These are phyloP conservation scores for Ganaspis brasiliensis DNA, from an alignment of 2,888 invertebrate species.

Conservation along the genomic window DNA sequence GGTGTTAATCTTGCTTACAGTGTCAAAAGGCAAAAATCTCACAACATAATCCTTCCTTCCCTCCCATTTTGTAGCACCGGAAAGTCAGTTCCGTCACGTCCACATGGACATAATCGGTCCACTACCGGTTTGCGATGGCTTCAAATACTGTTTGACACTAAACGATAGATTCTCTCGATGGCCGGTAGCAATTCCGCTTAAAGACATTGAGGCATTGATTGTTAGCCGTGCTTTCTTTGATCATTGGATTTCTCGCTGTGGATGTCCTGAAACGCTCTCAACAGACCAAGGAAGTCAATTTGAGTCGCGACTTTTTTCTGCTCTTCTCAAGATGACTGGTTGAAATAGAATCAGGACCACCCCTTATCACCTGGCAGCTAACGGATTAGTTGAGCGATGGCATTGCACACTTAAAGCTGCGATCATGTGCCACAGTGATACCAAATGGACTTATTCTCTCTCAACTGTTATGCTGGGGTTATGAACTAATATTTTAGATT, in stretches of 20 bases:
- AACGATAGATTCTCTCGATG: slow-evolving; percentile 67
- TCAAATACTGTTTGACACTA: slow-evolving; percentile 73
- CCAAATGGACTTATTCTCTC: slow-evolving; percentile 56
- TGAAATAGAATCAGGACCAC: slow-evolving; percentile 49
- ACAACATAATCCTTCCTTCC: no score
- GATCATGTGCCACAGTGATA: no score
- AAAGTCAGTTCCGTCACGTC: slow-evolving; percentile 68
- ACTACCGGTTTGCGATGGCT: slow-evolving; percentile 42
- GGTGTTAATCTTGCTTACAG: no score
- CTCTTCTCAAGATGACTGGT: slow-evolving; percentile 41
- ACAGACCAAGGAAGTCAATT: slow-evolving; percentile 67
- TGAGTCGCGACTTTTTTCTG: slow-evolving; percentile 61
- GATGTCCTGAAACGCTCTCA: slow-evolving; percentile 57
- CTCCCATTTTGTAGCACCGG: no score
- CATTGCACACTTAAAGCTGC: slow-evolving; percentile 39
- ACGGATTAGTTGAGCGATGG: slow-evolving; percentile 57
- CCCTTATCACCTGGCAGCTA: slow-evolving; percentile 51
- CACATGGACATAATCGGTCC: slow-evolving; percentile 72
- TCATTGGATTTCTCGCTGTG: slow-evolving; percentile 59
- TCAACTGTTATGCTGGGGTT: slow-evolving; percentile 52
- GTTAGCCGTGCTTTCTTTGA: slow-evolving; percentile 54
- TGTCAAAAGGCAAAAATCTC: no score
- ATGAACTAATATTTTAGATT: no score
- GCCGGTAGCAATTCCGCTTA: slow-evolving; percentile 57
- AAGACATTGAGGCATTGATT: slow-evolving; percentile 55